These are phyloP conservation scores for Kradibia gibbosae DNA, from an alignment of 1,140 invertebrate species.

Conservation along the genomic window DNA sequence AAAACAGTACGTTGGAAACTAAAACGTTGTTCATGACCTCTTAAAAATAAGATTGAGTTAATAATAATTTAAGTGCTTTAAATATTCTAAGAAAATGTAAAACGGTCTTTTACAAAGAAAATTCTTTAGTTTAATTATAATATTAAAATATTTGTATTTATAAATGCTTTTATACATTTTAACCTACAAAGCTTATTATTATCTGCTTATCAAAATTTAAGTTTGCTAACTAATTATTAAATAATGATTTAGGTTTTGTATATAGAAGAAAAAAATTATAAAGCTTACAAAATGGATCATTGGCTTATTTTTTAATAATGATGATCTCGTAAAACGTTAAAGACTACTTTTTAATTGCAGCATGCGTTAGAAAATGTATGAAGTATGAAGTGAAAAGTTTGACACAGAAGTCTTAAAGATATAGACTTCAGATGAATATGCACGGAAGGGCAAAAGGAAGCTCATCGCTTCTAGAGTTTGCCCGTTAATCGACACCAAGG, in stretches of 20 bases:
- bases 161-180: too few relatives aligned
- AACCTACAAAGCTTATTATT: too few relatives aligned
- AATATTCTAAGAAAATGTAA: too few relatives aligned
- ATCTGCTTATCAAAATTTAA: neutral
- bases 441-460: slow-evolving; percentile 24
- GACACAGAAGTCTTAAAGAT: neutral
- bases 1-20: too few relatives aligned
- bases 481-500: slow-evolving; percentile 56
- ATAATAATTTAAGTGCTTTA: too few relatives aligned
- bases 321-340: neutral
- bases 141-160: too few relatives aligned
- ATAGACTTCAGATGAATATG: slow-evolving; percentile 22
- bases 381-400: neutral
- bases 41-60: too few relatives aligned
- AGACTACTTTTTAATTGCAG: neutral
- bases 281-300: neutral
- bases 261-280: neutral
- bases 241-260: neutral
- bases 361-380: neutral
- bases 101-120: too few relatives aligned
- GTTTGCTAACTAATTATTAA: neutral
- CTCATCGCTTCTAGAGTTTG: slow-evolving; percentile 31
- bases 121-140: too few relatives aligned
- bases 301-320: neutral
- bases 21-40: too few relatives aligned